Evolutionary conservation across 2,113 vertebrate genomes (phyloP).

Genomic region (Strigops habroptila): DNA sequence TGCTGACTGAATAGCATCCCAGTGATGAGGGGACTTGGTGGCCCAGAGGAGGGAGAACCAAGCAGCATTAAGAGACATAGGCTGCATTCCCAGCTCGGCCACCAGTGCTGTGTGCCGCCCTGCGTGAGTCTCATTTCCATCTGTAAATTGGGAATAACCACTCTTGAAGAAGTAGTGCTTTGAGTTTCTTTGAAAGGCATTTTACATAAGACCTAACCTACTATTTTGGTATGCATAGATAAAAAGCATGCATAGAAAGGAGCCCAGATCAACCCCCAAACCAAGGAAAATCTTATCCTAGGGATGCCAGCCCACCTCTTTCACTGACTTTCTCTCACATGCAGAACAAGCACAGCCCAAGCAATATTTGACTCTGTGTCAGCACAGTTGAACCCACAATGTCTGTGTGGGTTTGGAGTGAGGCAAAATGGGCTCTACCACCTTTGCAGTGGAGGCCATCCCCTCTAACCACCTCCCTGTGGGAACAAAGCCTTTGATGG

Average conservation of each 20-base stretch:
- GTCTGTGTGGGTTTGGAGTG: accelerated
- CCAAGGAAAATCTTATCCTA: background rate
- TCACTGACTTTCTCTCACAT: accelerated
- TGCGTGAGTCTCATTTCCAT: background rate
- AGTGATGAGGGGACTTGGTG: accelerated
- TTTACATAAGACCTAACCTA: background rate
- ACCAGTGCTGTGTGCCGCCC: background rate
- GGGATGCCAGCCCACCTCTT: background rate
- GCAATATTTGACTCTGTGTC: background rate
- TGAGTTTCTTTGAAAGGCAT: accelerated
- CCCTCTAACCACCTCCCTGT: background rate
- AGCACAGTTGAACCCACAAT: background rate
- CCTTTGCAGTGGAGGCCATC: background rate
- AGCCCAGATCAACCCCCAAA: background rate
- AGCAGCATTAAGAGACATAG: accelerated
- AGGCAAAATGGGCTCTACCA: accelerated
- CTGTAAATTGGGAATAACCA: accelerated
- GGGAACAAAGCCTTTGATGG: background rate
- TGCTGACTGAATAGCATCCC: background rate
- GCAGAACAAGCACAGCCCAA: accelerated
- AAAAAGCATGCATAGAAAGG: background rate
- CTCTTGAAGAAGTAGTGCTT: background rate
- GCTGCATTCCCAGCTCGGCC: background rate
- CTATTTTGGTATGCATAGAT: background rate
- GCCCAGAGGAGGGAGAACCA: background rate